A percentile compares a stretch with the other conserved stretches of the same genome.
phyloP scores from a whole-genome alignment of 2,797 vertebrate species.

The Luscinia megarhynchos region DNA sequence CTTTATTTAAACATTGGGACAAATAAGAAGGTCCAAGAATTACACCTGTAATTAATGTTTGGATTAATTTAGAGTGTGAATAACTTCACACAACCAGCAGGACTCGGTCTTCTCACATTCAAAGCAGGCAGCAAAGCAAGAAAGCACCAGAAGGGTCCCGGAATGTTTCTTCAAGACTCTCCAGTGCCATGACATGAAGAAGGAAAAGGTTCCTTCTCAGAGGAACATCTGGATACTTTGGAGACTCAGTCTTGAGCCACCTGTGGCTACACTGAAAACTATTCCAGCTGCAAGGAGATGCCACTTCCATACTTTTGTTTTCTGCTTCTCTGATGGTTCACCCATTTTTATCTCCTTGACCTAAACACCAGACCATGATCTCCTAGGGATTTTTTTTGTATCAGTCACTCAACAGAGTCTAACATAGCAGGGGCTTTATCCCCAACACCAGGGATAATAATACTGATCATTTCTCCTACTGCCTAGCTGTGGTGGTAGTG shows the following conservation, averaged over 20 bases:
- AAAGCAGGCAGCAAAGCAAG: neutral
- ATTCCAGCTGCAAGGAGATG: neutral
- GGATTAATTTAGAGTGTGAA: neutral
- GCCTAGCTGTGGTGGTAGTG: neutral
- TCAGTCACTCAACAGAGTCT: neutral
- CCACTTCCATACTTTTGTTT: neutral
- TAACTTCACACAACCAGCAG: neutral
- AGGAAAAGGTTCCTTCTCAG: neutral
- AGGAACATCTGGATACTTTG: neutral
- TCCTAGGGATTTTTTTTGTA: neutral
- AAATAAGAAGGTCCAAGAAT: neutral
- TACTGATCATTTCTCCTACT: neutral
- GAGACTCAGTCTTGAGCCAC: neutral
- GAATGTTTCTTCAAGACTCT: neutral
- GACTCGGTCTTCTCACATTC: neutral
- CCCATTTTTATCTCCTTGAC: neutral
- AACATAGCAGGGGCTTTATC: neutral
- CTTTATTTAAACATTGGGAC: neutral
- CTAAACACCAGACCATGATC: neutral
- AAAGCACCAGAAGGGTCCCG: neutral
- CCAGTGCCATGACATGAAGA: accelerated
- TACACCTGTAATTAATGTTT: neutral
- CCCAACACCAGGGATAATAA: neutral
- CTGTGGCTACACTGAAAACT: neutral
- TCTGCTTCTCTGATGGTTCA: neutral